Evolutionary conservation across 2,888 invertebrate genomes (phyloP), one percentile per base, ranked within the genome.

Genomic region (Phoronis australis): DNA sequence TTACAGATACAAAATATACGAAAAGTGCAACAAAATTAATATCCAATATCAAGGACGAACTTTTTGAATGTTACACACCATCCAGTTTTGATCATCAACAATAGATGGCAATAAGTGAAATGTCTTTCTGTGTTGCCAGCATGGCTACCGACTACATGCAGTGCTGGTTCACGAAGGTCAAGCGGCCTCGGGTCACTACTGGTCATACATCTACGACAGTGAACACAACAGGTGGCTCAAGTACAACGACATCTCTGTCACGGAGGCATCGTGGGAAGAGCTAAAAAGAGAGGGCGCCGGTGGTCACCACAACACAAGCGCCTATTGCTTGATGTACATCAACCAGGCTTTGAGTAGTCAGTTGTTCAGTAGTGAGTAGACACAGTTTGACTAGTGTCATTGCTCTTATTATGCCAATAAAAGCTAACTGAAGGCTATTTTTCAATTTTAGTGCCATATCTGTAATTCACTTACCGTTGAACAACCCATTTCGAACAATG

Each of bases 141-240:
- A 65, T 48, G 70, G 72, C 4, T 79, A 79, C 61, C 65, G 71
- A 50, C 64, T 79, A 22, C 79, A 79, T 61, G 78, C 79, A 20
- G 79, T 79, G 40, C 60, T 79, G 50, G 79, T 79, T 4, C 79
- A 79, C 54, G 79, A 79, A 57, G 79, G 79, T 21, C 78, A 78
- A 56, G 78, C 79, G 12, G 76, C 76, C 9, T 76, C 77, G 0
- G 79, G 79, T 22, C 79, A 79, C 63, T 79, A 79, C 66, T 79
- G 79, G 79, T 78, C 79, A 2, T 79, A 79, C 59, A 72, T 79
- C 35, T 74, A 69, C 55, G 70, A 76, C 59, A 60, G 60, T n/a
- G 50, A 51, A 3, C 59, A 62, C 23, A 54, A 62, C n/a, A 55
- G 60, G 41, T 79, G 79, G 78, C 65, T 76, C 37, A 78, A 79